Evolutionary conservation across 2,113 vertebrate species (phyloP).

Genomic region (Cettia cetti): DNA sequence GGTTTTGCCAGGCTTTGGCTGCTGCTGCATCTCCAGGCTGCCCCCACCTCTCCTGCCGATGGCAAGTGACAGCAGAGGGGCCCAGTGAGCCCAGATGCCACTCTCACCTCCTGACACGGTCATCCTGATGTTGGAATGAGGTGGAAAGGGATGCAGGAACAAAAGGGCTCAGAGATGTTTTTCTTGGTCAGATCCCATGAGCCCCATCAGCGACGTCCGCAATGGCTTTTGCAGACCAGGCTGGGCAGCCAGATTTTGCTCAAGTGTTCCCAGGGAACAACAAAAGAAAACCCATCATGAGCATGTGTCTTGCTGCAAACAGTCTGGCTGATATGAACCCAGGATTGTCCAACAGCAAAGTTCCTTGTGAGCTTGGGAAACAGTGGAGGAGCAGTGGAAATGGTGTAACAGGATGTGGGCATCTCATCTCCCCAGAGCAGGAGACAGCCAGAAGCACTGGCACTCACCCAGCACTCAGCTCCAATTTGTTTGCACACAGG

Average conservation of each 20-base stretch:
- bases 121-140: neutral
- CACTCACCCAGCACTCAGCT: conserved; percentile 4
- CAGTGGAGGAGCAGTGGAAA: neutral
- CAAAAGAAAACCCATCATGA: neutral
- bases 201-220: neutral
- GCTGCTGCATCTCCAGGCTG: neutral
- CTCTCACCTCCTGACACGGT: neutral
- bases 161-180: neutral
- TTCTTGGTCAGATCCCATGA: conserved; percentile 2
- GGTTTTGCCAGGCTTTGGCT: neutral
- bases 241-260: neutral
- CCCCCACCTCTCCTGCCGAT: accelerated
- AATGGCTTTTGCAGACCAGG: conserved; percentile 10
- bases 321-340: neutral
- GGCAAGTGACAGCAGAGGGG: neutral
- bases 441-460: neutral
- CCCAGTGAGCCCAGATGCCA: neutral
- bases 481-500: conserved; percentile 18
- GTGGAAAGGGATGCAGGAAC: neutral
- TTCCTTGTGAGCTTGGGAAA: neutral
- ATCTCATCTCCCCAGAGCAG: neutral
- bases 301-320: neutral
- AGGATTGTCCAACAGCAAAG: neutral
- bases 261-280: conserved; percentile 24
- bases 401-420: conserved; percentile 38